Conservation (phyloP, 2,113 vertebrate species). For the Conger conger region DNA sequence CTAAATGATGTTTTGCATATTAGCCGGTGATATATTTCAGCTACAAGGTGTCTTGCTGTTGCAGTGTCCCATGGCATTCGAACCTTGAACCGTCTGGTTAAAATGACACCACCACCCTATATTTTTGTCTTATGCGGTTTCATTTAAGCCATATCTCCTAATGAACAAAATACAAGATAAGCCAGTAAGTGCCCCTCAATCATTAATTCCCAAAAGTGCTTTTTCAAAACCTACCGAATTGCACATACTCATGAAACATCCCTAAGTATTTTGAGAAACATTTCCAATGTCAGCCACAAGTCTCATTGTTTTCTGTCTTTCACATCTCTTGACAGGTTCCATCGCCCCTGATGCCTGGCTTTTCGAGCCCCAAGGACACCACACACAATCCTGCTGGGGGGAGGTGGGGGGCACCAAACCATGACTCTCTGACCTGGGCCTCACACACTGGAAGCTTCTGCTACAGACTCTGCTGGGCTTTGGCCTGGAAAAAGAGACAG, state of each 20-base stretch:
- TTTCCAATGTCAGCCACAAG: background rate
- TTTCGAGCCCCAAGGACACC: background rate
- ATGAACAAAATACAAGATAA: too few species aligned
- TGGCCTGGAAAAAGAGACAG: background rate
- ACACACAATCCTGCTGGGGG: background rate
- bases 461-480: background rate
- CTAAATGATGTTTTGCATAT: background rate
- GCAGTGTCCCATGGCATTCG: background rate
- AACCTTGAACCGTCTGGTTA: background rate
- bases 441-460: background rate
- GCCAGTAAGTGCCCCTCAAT: background rate
- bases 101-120: background rate
- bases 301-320: constrained; percentile 23
- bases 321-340: constrained; percentile 48
- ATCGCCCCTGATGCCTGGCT: constrained; percentile 46
- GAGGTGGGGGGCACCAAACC: background rate
- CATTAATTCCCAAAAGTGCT: background rate
- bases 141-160: too few species aligned
- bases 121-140: too few species aligned
- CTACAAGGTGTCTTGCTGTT: background rate
- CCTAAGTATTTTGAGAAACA: background rate
- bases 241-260: background rate
- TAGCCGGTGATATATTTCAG: background rate
- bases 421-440: background rate
- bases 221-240: background rate